Base-by-base conservation (phyloP, 2,888 invertebrate genomes). In the Pheosia tremula region DNA sequence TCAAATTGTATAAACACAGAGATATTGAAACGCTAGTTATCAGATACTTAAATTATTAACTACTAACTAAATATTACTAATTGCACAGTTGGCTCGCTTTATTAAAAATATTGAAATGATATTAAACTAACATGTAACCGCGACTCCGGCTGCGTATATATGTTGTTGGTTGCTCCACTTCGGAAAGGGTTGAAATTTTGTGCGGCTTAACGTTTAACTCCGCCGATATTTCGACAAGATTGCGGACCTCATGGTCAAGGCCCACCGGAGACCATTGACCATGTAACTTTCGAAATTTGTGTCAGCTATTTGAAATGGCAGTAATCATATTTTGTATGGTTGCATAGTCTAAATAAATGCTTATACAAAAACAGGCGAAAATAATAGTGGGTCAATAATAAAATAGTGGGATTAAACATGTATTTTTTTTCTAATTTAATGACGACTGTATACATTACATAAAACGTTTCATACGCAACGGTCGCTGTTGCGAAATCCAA, bases 191-290 rank as follows among this genome's bases (percentile, higher is more conserved):
- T 66, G 57, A 65, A 62, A 69, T 53, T 61, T 61, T 60, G 61
- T 67, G 60, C 67, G 61, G 38, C 67, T 47, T 24, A 37, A 56
- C 57, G 55, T 64, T 67, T 39, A 66, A 67, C 56, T 69, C 64
- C 61, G 64, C 59, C 58, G 66, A 65, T 69, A 75, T 77, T 78
- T 75, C 67, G 64, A 69, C 66, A 75, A 65, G 65, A 59, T 60
- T 63, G 65, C 66, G 61, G 59, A 68, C 75, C 68, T 74, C 79
- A 78, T 72, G 79, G 78, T 71, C 78, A 78, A 76, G 78, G 78
- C 67, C 62, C 66, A 60, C 65, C 41, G 64, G 64, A 63, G 68
- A 74, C 76, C 72, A 71, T 69, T 77, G 76, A 73, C 72, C 72
- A 72, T 70, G 71, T 63, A 71, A 67, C 70, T 75, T 75, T 78